phyloP scores from a whole-genome alignment of 1,140 invertebrate genomes.

The Onthophagus taurus region DNA sequence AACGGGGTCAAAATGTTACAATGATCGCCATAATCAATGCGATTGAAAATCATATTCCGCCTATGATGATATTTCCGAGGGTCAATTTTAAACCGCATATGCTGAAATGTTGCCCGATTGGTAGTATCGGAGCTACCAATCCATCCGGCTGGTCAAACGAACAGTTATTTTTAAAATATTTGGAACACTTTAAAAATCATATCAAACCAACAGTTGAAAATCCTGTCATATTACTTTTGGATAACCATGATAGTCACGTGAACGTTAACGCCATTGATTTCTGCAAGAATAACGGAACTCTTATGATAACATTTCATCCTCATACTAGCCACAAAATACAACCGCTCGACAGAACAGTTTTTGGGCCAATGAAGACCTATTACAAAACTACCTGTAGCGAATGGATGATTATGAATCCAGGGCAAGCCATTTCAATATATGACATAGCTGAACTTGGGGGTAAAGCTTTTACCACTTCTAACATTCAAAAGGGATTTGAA shows the following conservation, averaged over 20 bases:
- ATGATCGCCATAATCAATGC: conserved; percentile 29
- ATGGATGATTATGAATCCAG: conserved; percentile 25
- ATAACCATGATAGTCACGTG: conserved; percentile 11
- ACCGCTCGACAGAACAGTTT: conserved; percentile 9
- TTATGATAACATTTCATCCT: not conserved
- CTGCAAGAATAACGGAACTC: not conserved
- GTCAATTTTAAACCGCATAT: too few species aligned
- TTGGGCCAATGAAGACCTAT: conserved; percentile 11
- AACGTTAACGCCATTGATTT: not conserved
- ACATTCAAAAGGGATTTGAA: conserved; percentile 9
- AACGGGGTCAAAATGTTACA: conserved; percentile 27
- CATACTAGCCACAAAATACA: not conserved
- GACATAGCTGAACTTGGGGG: conserved; percentile 22
- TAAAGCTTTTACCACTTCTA: conserved; percentile 12
- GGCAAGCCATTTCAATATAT: conserved; percentile 28
- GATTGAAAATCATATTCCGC: conserved; percentile 30
- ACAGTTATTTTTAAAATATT: conserved; percentile 29
- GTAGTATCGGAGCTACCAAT: conserved; percentile 20
- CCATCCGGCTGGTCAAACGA: conserved; percentile 37
- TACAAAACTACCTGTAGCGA: conserved; percentile 18
- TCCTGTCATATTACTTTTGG: conserved; percentile 12
- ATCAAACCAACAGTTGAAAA: conserved; percentile 16
- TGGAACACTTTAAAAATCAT: conserved; percentile 34
- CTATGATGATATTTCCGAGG: conserved; percentile 33
- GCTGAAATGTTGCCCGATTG: too few species aligned